Percentiles rank a stretch among this genome's conserved stretches.
phyloP scores from a whole-genome alignment of 2,888 invertebrate species.

The Melipona bicolor region DNA sequence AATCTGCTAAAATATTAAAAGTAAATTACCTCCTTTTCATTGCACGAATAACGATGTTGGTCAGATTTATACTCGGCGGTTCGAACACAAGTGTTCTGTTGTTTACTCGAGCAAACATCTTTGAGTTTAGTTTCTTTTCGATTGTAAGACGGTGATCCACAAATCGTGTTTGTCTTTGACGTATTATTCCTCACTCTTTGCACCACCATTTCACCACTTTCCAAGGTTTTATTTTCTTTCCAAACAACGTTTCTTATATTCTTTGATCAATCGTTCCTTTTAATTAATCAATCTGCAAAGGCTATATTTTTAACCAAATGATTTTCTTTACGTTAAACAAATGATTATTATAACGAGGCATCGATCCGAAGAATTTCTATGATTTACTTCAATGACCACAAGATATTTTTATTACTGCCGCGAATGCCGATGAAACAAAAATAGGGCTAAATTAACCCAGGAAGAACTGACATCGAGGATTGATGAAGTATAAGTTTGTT shows the following conservation, averaged over 20 bases:
- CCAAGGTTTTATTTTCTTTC: background rate
- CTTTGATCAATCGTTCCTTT: too few relatives aligned
- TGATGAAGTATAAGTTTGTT: constrained; percentile 24
- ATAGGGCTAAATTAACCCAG: constrained; percentile 8
- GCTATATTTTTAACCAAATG: background rate
- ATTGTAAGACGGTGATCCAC: background rate
- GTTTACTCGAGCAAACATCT: background rate
- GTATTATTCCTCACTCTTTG: background rate
- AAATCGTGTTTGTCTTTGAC: background rate
- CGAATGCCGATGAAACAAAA: background rate
- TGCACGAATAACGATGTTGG: background rate
- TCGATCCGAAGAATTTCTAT: background rate
- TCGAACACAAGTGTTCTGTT: background rate
- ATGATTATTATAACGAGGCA: background rate
- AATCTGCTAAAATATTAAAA: background rate
- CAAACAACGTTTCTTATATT: background rate
- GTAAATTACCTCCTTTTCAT: constrained; percentile 37
- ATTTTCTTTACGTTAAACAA: background rate
- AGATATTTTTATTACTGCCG: constrained; percentile 6
- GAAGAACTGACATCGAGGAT: background rate
- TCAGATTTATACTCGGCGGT: constrained; percentile 4
- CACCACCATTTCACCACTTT: constrained; percentile 6
- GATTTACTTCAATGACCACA: background rate
- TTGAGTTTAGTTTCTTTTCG: constrained; percentile 15
- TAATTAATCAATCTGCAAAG: background rate